Evolutionary conservation across 2,113 vertebrate genomes (phyloP).

Genomic region (Dasyornis broadbenti): DNA sequence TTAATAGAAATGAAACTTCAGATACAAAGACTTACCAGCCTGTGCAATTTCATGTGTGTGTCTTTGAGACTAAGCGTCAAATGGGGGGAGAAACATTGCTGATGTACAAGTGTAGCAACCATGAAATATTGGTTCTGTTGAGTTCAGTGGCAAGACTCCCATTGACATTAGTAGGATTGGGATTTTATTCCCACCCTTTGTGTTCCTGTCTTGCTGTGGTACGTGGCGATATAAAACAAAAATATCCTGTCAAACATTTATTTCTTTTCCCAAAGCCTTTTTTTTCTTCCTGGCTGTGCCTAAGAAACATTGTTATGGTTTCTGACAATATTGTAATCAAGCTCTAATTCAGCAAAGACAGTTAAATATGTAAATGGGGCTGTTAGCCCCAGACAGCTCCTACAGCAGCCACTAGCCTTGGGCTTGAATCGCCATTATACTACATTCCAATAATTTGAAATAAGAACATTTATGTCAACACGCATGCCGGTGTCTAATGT

Average conservation of each 20-base stretch:
- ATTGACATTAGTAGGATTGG: background rate
- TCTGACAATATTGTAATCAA: background rate
- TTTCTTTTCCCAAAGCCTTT: background rate
- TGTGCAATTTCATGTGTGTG: background rate
- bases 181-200: background rate
- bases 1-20: background rate
- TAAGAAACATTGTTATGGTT: background rate
- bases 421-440: background rate
- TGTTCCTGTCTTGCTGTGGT: background rate
- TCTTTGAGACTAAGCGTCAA: background rate
- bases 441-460: background rate
- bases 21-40: background rate
- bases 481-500: background rate
- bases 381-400: background rate
- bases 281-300: background rate
- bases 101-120: background rate
- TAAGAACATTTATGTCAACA: background rate
- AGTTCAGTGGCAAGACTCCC: background rate
- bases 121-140: background rate
- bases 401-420: background rate
- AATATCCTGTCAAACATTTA: background rate
- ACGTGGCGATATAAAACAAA: background rate
- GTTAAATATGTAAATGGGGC: background rate
- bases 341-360: background rate
- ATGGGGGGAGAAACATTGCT: background rate